phyloP scores from a whole-genome alignment of 1,140 invertebrate species.

The Matsumurasca onukii region DNA sequence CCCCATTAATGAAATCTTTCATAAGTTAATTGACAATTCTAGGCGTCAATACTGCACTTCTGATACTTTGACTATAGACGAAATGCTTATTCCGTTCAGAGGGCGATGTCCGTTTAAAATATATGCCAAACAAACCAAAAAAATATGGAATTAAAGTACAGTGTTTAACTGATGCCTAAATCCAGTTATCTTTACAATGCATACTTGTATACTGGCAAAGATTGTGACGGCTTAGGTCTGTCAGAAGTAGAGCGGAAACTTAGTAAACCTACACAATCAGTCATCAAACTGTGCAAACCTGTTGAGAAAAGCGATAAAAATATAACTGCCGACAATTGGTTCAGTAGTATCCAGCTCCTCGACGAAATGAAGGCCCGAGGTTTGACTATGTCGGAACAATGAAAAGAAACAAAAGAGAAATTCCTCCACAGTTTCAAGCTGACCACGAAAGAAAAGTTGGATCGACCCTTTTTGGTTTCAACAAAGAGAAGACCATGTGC shows the following conservation, averaged over 20 bases:
- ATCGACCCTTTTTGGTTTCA: slow-evolving; percentile 37
- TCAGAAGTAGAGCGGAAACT: not conserved
- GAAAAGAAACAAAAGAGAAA: slow-evolving; percentile 47
- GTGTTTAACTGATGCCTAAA: slow-evolving; percentile 43
- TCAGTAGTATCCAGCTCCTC: slow-evolving; percentile 42
- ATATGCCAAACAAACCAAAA: slow-evolving; percentile 49
- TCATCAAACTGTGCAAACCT: not conserved
- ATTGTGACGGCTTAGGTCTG: not conserved
- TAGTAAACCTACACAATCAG: not conserved
- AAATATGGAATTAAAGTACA: slow-evolving; percentile 50
- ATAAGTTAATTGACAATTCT: slow-evolving; percentile 42
- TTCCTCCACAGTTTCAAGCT: slow-evolving; percentile 43
- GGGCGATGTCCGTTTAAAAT: slow-evolving; percentile 46
- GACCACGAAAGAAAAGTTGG: slow-evolving; percentile 18
- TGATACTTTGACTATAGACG: slow-evolving; percentile 44
- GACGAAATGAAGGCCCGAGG: slow-evolving; percentile 42
- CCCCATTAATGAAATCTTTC: slow-evolving; percentile 43
- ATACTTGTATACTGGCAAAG: not conserved
- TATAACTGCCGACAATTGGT: slow-evolving; percentile 48
- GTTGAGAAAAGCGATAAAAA: slow-evolving; percentile 31
- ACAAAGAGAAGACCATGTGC: slow-evolving; percentile 40
- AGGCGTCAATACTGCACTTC: slow-evolving; percentile 38
- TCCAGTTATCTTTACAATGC: not conserved
- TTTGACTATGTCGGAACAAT: slow-evolving; percentile 36
- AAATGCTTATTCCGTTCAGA: slow-evolving; percentile 45